Base-by-base conservation (phyloP, 1,140 invertebrate genomes). In the Euwallacea fornicatus region DNA sequence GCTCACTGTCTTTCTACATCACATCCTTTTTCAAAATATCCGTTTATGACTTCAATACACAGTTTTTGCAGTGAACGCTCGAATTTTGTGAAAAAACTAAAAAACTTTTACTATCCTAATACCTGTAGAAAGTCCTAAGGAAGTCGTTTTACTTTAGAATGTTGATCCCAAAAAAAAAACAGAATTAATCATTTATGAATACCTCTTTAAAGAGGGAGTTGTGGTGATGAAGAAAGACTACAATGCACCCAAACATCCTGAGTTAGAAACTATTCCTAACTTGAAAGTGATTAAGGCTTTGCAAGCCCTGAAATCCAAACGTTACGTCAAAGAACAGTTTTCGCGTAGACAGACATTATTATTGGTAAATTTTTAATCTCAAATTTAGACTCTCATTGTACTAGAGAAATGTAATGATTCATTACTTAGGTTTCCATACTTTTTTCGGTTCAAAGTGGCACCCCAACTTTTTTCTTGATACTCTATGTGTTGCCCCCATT, bases 91-190 rank as follows among this genome's bases (percentile, higher is more conserved):
- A 33, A 33, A n/a, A 33, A 33, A 33, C 21, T 1, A 1, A 33
- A 33, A 33, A 33, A 33, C 21, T 33, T 33, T 1, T 33, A 4
- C 21, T 33, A 33, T 4, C 21, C 21, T 33, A 33, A 33, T 33
- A 33, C 4, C 21, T 33, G 21, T 33, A 1, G 21, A 33, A 33
- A 33, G 21, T 33, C 21, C 21, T 33, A 33, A 33, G 21, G 21
- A 2, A 33, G 21, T 4, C 4, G 21, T 33, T 1, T 33, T 33
- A 16, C 85, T 83, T 73, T 78, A 90, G 90, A 82, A 99, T 99
- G 98, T 97, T 99, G 93, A 99, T 99, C 95, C 96, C 98, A 77
- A 99, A 98, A 86, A 93, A 95, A 83, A 95, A 98, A 83, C 90
- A 95, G 80, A 90, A n/a, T n/a, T 95, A 75, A 86, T 91, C 74